These are phyloP conservation scores for Tinamus major DNA, from an alignment of 2,797 vertebrate genomes.

Conservation along the genomic window DNA sequence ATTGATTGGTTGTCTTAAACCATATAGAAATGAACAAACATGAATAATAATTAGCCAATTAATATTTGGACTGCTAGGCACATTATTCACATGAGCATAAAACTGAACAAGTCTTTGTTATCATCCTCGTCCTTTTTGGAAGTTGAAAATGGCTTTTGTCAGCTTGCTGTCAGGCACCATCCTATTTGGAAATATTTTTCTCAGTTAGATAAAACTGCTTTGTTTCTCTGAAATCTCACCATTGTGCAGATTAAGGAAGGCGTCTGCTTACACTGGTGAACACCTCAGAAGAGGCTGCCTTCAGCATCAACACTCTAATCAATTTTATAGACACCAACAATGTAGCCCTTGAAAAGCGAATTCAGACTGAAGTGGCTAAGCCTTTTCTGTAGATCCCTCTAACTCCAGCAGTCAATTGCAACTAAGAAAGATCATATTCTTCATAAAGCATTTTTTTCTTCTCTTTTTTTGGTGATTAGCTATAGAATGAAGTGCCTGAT, in stretches of 20 bases:
- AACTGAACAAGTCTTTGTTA: background rate
- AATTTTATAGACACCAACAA: constrained; percentile 63
- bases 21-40: background rate
- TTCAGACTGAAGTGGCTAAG: constrained; percentile 50
- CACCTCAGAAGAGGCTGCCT: background rate
- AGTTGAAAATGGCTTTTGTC: constrained; percentile 23
- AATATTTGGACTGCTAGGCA: background rate
- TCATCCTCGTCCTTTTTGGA: background rate
- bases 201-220: background rate
- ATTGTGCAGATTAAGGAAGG: background rate
- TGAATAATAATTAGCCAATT: background rate
- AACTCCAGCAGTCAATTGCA: constrained; percentile 70
- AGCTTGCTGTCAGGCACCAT: constrained; percentile 1
- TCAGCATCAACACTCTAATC: constrained; percentile 46
- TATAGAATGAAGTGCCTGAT: constrained; percentile 69
- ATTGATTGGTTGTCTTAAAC: background rate
- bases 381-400: constrained; percentile 53
- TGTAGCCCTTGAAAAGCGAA: constrained; percentile 54
- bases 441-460: constrained; percentile 44
- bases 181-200: constrained; percentile 40
- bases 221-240: background rate
- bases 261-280: constrained; percentile 48
- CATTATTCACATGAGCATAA: background rate
- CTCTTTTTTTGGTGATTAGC: constrained; percentile 70
- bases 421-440: constrained; percentile 64